Conservation (phyloP, 2,888 invertebrate genomes). For the Azorinus chamasolen region DNA sequence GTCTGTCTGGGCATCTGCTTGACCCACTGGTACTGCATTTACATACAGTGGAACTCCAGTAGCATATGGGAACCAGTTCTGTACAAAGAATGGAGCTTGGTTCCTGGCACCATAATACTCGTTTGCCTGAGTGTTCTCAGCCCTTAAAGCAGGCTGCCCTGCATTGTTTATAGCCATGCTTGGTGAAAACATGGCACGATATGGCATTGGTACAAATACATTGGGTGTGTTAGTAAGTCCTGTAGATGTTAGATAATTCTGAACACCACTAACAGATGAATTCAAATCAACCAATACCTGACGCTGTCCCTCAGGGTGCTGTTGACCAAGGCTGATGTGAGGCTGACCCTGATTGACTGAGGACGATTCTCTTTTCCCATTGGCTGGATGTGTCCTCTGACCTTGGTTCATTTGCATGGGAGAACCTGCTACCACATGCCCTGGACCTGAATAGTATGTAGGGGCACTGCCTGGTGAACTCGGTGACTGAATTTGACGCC, state of each 20-base stretch:
- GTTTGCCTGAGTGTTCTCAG: too few species aligned
- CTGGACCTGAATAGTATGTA: too few species aligned
- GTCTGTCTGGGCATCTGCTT: too few species aligned
- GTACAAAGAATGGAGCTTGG: too few species aligned
- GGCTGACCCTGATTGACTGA: slow-evolving; percentile 24
- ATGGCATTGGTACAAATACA: slow-evolving; percentile 8
- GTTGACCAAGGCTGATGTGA: slow-evolving; percentile 11
- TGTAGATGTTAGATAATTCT: slow-evolving; percentile 18
- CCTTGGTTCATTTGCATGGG: not conserved
- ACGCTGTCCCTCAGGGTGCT: slow-evolving; percentile 12
- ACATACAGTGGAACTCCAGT: too few species aligned
- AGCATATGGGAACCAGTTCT: too few species aligned
- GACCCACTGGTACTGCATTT: too few species aligned
- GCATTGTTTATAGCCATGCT: too few species aligned
- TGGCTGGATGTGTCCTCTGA: slow-evolving; percentile 23
- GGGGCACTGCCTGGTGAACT: too few species aligned
- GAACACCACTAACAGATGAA: slow-evolving; percentile 7
- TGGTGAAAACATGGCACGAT: not conserved
- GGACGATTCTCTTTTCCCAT: slow-evolving; percentile 25
- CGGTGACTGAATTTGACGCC: too few species aligned
- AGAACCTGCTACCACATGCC: not conserved
- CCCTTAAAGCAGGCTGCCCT: too few species aligned
- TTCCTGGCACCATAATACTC: too few species aligned
- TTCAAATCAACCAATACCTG: slow-evolving; percentile 18
- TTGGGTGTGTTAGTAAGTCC: slow-evolving; percentile 2